phyloP scores from a whole-genome alignment of 1,140 invertebrate species.

The Acyrthosiphon pisum region DNA sequence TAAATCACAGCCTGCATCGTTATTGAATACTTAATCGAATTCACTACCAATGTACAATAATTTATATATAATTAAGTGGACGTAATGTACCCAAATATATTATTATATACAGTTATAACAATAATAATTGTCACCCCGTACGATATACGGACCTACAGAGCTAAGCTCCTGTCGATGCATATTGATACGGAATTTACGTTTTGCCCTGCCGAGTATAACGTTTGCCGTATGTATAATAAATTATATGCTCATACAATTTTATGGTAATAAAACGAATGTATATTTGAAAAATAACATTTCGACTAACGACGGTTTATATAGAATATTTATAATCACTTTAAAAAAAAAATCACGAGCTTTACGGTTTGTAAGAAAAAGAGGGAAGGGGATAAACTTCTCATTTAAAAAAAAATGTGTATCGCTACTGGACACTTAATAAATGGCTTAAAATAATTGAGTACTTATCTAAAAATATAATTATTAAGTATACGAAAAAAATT shows the following conservation, averaged over 20 bases:
- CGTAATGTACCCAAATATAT: background rate
- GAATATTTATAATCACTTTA: background rate
- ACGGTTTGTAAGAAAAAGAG: no score
- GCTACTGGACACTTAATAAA: no score
- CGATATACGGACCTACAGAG: background rate
- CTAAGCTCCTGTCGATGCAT: background rate
- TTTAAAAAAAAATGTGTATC: no score
- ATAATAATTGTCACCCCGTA: background rate
- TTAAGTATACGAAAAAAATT: no score
- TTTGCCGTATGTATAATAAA: background rate
- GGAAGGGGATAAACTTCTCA: no score
- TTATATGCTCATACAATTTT: no score
- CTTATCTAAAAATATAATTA: no score
- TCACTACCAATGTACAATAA: background rate
- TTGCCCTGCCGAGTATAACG: background rate
- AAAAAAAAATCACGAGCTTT: background rate
- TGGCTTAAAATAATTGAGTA: no score
- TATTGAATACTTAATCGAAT: conserved; percentile 9
- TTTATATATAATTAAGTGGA: background rate
- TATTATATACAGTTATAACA: background rate
- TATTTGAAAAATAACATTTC: background rate
- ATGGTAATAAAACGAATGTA: no score
- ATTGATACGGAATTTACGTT: background rate
- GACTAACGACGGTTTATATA: background rate
- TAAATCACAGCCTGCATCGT: background rate